These are phyloP conservation scores for Euschistus heros DNA, from an alignment of 1,140 invertebrate species.

Conservation along the genomic window DNA sequence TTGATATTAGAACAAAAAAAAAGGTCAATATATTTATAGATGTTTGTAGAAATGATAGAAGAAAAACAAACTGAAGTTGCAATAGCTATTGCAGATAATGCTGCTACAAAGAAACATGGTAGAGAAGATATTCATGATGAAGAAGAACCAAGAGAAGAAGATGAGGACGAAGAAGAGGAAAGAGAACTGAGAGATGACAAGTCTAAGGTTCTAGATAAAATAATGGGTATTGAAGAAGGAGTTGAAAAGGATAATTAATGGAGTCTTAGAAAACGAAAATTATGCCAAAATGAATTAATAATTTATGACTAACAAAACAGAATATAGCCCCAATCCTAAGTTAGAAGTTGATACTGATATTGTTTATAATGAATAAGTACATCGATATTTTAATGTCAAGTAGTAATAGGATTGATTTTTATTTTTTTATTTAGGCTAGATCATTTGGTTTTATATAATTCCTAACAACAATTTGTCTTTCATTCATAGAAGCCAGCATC, in stretches of 20 bases:
- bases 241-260: neutral
- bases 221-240: conserved; percentile 16
- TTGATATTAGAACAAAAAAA: no score
- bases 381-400: no score
- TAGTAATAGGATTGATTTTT: no score
- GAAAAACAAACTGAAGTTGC: conserved; percentile 40
- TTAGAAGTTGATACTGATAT: neutral
- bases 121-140: conserved; percentile 25
- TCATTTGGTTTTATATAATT: no score
- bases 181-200: conserved; percentile 28
- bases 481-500: no score
- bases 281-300: neutral
- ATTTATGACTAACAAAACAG: neutral
- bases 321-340: neutral
- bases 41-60: conserved; percentile 38
- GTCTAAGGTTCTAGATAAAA: conserved; percentile 13
- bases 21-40: no score
- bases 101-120: neutral
- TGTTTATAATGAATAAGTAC: neutral
- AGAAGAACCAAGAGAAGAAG: conserved; percentile 31
- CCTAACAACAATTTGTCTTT: no score
- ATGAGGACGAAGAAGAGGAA: conserved; percentile 6
- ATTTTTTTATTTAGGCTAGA: no score
- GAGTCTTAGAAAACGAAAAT: conserved; percentile 1
- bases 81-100: conserved; percentile 35